A percentile compares a stretch with the other conserved stretches of the same genome.
phyloP scores from a whole-genome alignment of 2,797 vertebrate genomes.

The Aselliscus stoliczkanus region DNA sequence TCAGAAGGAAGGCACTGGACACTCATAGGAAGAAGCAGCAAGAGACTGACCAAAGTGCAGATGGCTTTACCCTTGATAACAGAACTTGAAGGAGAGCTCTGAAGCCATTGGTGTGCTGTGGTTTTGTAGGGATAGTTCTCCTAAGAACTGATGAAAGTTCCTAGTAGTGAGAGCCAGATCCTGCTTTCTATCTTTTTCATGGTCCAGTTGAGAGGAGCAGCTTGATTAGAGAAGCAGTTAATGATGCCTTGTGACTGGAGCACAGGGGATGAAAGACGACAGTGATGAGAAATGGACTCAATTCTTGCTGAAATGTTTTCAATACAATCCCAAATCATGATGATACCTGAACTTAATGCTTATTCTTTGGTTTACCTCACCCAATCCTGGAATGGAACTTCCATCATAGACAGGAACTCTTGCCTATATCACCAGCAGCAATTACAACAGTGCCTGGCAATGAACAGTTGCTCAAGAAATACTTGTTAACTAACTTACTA shows the following conservation, averaged over 20 bases:
- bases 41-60: background rate
- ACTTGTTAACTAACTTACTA: background rate
- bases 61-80: background rate
- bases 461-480: background rate
- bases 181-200: constrained; percentile 36
- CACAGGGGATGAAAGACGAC: constrained; percentile 54
- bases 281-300: constrained; percentile 55
- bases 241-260: constrained; percentile 47
- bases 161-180: background rate
- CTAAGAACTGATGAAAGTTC: background rate
- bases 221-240: constrained; percentile 51
- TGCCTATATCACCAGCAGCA: background rate
- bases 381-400: background rate
- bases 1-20: background rate
- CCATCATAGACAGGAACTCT: background rate
- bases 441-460: background rate
- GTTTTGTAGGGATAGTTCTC: background rate
- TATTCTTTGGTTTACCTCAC: background rate
- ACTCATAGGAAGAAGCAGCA: background rate
- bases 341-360: background rate
- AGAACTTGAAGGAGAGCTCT: background rate
- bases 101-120: background rate
- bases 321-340: background rate
- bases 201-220: constrained; percentile 44
- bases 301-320: background rate